A percentile compares a stretch with the other conserved stretches of the same genome.
These are phyloP conservation scores for Anas platyrhynchos DNA, from an alignment of 2,113 vertebrate species.

Conservation along the genomic window DNA sequence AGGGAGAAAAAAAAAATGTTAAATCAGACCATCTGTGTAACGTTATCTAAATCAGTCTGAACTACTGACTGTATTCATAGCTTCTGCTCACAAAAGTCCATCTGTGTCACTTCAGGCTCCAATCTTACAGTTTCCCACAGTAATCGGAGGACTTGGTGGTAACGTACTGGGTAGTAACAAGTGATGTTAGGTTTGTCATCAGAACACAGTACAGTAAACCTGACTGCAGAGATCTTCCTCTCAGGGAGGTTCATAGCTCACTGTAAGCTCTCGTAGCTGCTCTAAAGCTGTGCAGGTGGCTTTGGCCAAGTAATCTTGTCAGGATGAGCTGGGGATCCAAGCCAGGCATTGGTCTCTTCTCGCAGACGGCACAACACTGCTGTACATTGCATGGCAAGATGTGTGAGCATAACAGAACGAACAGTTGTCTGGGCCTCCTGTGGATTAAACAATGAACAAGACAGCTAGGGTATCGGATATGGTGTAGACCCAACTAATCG, in stretches of 20 bases:
- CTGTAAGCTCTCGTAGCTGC: background rate
- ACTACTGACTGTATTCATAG: rapidly evolving
- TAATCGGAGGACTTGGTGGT: background rate
- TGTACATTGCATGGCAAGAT: too few species aligned
- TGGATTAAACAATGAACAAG: background rate
- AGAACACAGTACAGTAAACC: background rate
- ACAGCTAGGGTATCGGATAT: too few species aligned
- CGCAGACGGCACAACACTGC: background rate
- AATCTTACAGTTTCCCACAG: rapidly evolving
- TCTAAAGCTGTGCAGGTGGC: background rate
- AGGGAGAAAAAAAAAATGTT: background rate
- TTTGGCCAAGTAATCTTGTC: too few species aligned
- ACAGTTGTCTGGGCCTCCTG: background rate
- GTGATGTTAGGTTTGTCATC: background rate
- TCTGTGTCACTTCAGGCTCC: background rate
- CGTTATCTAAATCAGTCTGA: background rate
- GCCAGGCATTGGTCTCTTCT: background rate
- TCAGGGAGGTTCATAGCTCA: background rate
- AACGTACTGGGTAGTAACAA: background rate
- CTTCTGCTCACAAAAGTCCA: background rate
- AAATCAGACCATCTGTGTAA: background rate
- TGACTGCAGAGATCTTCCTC: background rate
- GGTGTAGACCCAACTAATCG: background rate
- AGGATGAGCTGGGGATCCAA: background rate
- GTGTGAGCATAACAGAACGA: background rate